Percentiles rank a stretch among this genome's conserved stretches.
Evolutionary conservation across 2,888 invertebrate species (phyloP).

Genomic region (Synanthedon tipuliformis): DNA sequence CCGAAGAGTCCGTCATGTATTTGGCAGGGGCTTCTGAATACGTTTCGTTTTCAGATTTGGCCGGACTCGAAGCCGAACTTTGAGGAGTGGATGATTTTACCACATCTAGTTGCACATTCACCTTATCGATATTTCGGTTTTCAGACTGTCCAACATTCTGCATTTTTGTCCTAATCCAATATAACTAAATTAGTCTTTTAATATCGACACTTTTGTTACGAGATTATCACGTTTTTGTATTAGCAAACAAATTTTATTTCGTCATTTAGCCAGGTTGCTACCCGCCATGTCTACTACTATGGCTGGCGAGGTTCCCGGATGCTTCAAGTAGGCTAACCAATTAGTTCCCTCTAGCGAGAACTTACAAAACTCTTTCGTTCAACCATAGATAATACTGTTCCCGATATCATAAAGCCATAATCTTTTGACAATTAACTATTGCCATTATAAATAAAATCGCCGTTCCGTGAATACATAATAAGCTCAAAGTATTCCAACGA

Average conservation of each 20-base stretch:
- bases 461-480: no score
- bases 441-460: not conserved
- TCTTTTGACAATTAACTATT: not conserved
- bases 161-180: slow-evolving; percentile 83
- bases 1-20: slow-evolving; percentile 93
- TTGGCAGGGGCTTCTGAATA: slow-evolving; percentile 86
- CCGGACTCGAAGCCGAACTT: slow-evolving; percentile 85
- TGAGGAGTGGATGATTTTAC: slow-evolving; percentile 85
- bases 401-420: not conserved
- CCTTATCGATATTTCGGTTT: slow-evolving; percentile 85
- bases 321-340: slow-evolving; percentile 71
- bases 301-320: slow-evolving; percentile 80
- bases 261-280: slow-evolving; percentile 76
- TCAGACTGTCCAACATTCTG: slow-evolving; percentile 92
- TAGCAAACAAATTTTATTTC: slow-evolving; percentile 71
- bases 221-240: slow-evolving; percentile 68
- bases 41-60: slow-evolving; percentile 88
- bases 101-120: slow-evolving; percentile 78
- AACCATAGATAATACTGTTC: not conserved
- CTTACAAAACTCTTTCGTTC: slow-evolving; percentile 37
- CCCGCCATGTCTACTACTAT: slow-evolving; percentile 87
- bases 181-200: slow-evolving; percentile 67
- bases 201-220: slow-evolving; percentile 66
- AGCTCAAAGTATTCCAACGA: no score
- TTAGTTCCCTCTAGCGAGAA: slow-evolving; percentile 59